Conservation (phyloP, 2,797 vertebrate species). For the Enteromius paludinosus region DNA sequence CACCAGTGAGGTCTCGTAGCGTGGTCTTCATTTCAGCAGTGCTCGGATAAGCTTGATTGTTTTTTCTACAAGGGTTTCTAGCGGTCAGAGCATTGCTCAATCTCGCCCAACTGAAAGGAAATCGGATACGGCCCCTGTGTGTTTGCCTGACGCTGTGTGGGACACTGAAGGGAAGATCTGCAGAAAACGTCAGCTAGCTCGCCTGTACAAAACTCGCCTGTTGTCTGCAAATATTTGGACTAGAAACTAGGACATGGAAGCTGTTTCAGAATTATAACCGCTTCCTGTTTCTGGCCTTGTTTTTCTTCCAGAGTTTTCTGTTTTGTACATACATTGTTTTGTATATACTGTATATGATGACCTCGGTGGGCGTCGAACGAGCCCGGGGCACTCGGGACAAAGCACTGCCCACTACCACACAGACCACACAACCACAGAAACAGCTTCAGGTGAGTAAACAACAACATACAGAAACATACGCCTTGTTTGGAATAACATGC, state of each 20-base stretch:
- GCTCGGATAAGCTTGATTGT: constrained; percentile 65
- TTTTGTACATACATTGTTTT: constrained; percentile 99
- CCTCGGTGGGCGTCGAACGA: constrained; percentile 91
- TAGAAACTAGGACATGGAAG: constrained; percentile 15
- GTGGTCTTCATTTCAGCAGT: constrained; percentile 74
- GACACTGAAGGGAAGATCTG: constrained; percentile 15
- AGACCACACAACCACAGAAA: constrained; percentile 90
- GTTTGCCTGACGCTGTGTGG: constrained; percentile 28
- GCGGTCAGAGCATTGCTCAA: constrained; percentile 68
- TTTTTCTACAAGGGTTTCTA: constrained; percentile 59
- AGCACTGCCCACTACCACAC: constrained; percentile 83
- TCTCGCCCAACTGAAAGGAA: constrained; percentile 55
- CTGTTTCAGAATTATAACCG: constrained; percentile 4
- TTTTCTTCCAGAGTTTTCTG: constrained; percentile 91
- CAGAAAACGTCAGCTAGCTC: constrained; percentile 8
- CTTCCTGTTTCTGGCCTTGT: constrained; percentile 33
- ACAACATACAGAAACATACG: background rate
- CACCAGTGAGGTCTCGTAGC: constrained; percentile 66
- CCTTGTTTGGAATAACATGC: background rate
- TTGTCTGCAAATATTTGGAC: constrained; percentile 18
- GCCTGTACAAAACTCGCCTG: background rate
- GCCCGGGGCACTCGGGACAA: constrained; percentile 94
- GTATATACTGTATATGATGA: constrained; percentile 99
- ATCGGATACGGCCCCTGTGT: constrained; percentile 51
- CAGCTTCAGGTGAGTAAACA: constrained; percentile 89